Evolutionary conservation across 1,140 invertebrate species (phyloP), one percentile per base, ranked within the genome.

Genomic region (Luehdorfia chinensis): DNA sequence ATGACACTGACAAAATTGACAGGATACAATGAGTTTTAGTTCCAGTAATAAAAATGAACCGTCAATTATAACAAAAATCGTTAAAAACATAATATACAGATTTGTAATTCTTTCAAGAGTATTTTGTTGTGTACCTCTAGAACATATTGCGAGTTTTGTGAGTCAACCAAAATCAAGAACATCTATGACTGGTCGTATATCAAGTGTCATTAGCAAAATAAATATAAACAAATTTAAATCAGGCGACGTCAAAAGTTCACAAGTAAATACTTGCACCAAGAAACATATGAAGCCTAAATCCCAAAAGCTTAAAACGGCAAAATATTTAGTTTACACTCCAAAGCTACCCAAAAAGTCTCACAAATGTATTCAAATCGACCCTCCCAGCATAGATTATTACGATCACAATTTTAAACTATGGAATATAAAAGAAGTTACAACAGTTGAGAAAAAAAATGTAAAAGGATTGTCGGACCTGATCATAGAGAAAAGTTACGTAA

Each of bases 21-120:
- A 19, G 18, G 9, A 37, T 37, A 37, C 18, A 37, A 37, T 37
- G 34, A 37, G 34, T 37, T 37, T 37, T 37, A 16, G 34, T 16
- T 37, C 4, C 7, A 37, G 15, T 19, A 37, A 6, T 21, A n/a
- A n/a, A n/a, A 18, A 19, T 21, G 34, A 16, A 23, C n/a, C 27
- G 1, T 9, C 27, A 30, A 18, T 37, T 37, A 1, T 37, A 11
- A 37, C n/a, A 5, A 37, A 37, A 37, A 37, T 37, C 21, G 12
- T 37, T 21, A 37, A 37, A 16, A 18, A 37, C 21, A 16, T 37
- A 11, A 23, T 37, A 11, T 37, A 19, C 11, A 37, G 34, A 37
- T 3, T 37, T 2, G 21, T 37, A 21, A 37, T 37, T 7, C 18
- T 37, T 19, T 21, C 34, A 6, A 37, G 18, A 13, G 18, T 16